phyloP scores from a whole-genome alignment of 2,888 invertebrate species.

The Lasioglossum figueresi region DNA sequence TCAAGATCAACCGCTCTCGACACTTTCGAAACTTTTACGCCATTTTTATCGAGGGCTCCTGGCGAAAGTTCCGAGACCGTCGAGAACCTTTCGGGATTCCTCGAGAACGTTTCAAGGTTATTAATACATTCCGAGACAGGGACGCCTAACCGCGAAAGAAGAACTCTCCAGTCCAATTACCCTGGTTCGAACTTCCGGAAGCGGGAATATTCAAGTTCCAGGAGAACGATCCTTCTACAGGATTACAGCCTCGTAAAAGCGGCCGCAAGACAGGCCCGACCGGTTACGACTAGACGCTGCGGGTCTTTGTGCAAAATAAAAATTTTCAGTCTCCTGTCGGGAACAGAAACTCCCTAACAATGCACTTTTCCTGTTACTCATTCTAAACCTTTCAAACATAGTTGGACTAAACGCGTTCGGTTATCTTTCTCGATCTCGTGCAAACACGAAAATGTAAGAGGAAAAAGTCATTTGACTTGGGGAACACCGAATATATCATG shows the following conservation, averaged over 20 bases:
- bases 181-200: not conserved
- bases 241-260: constrained; percentile 58
- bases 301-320: not conserved
- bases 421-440: not conserved
- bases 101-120: not conserved
- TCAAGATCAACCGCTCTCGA: not conserved
- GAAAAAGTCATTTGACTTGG: not conserved
- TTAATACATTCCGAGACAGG: not conserved
- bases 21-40: not conserved
- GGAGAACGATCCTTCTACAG: constrained; percentile 37
- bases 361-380: not conserved
- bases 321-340: not conserved
- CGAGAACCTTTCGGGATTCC: not conserved
- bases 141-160: not conserved
- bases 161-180: constrained; percentile 14
- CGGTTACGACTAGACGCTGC: constrained; percentile 23
- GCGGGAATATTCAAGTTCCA: not conserved
- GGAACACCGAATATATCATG: not conserved
- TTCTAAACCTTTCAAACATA: not conserved
- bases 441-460: not conserved
- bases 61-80: not conserved
- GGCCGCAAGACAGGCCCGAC: not conserved
- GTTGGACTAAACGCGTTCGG: not conserved
- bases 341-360: not conserved
- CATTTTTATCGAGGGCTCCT: not conserved